Base-by-base conservation (phyloP, 1,140 invertebrate genomes). In the Drosophila ficusphila region DNA sequence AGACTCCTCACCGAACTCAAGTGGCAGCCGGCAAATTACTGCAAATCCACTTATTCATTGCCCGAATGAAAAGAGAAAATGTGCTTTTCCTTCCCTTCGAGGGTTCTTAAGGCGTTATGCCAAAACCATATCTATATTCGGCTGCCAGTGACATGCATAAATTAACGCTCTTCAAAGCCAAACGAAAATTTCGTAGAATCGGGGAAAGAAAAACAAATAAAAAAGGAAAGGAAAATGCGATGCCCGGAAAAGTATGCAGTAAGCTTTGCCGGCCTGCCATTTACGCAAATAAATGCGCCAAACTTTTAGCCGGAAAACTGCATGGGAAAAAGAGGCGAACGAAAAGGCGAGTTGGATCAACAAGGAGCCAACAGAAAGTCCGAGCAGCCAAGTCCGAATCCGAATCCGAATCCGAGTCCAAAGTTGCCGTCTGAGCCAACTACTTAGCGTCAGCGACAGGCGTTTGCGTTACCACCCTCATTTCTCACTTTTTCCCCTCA, bases 381-480 rank as follows among this genome's bases (percentile, higher is more conserved):
- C 39, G 38, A 33, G 14, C 25, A 44, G 49, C 19, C 46, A 19
- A 41, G n/a, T 54, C 19, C 46, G 18, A 41, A 19, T 48, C 18
- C 16, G 9, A 49, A 16, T 36, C 31, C n/a, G 54, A 58, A 34
- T 60, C 60, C 38, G 23, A 76, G 42, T 51, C 53, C 64, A 83
- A 61, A 78, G 56, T 56, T 82, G 76, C 54, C 60, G 60, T 64
- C 60, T 64, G 79, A 77, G 71, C 46, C 76, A 86, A 79, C 76
- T 85, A 85, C 81, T 85, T 85, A 86, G 82, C 81, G 81, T 81
- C 79, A 85, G 57, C 52, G 56, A 54, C 81, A 86, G 81, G 36
- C 76, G 53, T 47, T 23, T 31, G n/a, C 31, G 27, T 46, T 27
- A 27, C 47, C 31, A 11, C 44, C 44, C 19, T 21, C 44, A 36